Conservation (phyloP, 1,140 invertebrate genomes). For the Planococcus citri region DNA sequence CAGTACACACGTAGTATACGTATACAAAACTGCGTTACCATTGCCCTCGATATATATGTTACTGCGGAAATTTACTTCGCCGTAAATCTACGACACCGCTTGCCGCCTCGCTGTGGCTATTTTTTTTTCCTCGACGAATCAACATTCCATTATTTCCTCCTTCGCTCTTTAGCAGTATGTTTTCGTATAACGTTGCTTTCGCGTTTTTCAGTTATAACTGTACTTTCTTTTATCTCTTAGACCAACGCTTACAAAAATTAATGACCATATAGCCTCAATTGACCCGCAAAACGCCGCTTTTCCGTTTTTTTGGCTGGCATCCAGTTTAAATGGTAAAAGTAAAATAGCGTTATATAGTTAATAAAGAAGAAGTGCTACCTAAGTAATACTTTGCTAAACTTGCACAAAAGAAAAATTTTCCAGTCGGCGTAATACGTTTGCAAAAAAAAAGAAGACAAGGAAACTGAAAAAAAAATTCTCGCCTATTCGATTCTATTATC, state of each 20-base stretch:
- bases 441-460: no score
- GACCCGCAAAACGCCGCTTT: not conserved
- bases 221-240: constrained; percentile 3
- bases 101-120: not conserved
- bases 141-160: not conserved
- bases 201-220: not conserved
- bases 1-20: no score
- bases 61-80: not conserved
- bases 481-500: no score
- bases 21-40: not conserved
- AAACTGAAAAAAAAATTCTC: no score
- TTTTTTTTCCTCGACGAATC: not conserved
- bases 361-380: not conserved
- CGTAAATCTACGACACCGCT: not conserved
- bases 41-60: not conserved
- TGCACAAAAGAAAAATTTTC: not conserved
- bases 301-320: not conserved
- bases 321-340: not conserved
- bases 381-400: not conserved
- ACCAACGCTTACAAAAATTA: constrained; percentile 2
- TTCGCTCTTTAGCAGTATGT: not conserved
- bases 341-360: not conserved
- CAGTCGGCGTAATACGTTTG: not conserved
- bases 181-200: not conserved
- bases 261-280: constrained; percentile 6